Evolutionary conservation across 2,797 vertebrate genomes (phyloP).

Genomic region (Siniperca undulata): DNA sequence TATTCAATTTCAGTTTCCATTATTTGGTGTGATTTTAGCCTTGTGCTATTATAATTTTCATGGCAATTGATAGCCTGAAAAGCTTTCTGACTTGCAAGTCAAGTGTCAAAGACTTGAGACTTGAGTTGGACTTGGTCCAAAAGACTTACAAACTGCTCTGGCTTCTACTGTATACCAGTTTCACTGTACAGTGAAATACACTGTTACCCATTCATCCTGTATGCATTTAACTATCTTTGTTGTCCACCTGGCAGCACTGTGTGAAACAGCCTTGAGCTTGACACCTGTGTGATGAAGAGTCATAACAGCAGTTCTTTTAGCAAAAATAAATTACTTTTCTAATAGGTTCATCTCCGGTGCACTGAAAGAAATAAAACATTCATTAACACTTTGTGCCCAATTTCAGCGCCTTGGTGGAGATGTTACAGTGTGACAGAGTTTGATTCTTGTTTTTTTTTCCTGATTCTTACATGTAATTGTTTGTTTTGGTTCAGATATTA

Average conservation of each 20-base stretch:
- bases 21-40: not conserved
- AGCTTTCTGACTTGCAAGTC: not conserved
- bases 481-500: slow-evolving; percentile 16
- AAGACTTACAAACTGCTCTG: not conserved
- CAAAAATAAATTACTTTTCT: slow-evolving; percentile 42
- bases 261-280: not conserved
- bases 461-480: not conserved
- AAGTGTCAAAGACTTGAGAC: not conserved
- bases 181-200: too few relatives aligned
- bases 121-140: not conserved
- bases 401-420: slow-evolving; percentile 2
- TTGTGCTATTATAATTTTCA: not conserved
- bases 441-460: not conserved
- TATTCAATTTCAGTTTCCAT: not conserved
- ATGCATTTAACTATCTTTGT: not conserved
- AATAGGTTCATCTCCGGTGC: slow-evolving; percentile 37
- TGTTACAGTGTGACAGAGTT: slow-evolving; percentile 14
- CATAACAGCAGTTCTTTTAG: not conserved
- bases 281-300: slow-evolving; percentile 18
- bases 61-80: not conserved
- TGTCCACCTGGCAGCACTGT: not conserved
- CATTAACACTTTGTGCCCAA: not conserved
- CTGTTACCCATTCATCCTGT: not conserved
- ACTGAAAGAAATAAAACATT: slow-evolving; percentile 37
- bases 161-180: not conserved